A percentile compares a stretch with the other conserved stretches of the same genome.
Conservation (phyloP, 2,113 vertebrate species). For the Sarotherodon lohbergeri region DNA sequence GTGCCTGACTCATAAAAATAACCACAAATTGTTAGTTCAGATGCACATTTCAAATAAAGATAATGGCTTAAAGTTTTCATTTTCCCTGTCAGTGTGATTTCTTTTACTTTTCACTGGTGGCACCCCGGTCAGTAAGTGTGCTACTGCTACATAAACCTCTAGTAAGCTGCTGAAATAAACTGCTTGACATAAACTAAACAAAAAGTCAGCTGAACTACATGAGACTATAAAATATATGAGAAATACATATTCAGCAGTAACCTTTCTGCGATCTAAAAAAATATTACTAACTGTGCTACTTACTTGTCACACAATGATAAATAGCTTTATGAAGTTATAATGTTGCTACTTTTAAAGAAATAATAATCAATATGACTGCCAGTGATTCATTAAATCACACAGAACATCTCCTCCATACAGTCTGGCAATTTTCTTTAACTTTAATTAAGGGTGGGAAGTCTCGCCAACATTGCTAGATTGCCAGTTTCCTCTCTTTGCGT, state of each 20-base stretch:
- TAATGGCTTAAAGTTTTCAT: slow-evolving; percentile 1
- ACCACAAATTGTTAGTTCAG: background rate
- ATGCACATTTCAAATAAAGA: slow-evolving; percentile 6
- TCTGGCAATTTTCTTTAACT: background rate
- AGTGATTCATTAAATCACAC: slow-evolving; percentile 2
- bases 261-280: background rate
- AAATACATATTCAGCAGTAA: background rate
- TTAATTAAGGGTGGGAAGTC: slow-evolving; percentile 2
- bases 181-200: background rate
- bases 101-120: background rate
- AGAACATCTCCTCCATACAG: background rate
- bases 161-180: slow-evolving; percentile 13
- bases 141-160: background rate
- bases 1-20: background rate
- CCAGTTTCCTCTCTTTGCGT: background rate
- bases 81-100: background rate
- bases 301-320: background rate
- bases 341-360: background rate
- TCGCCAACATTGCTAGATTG: background rate
- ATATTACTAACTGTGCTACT: background rate
- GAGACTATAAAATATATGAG: background rate
- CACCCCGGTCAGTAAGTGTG: background rate
- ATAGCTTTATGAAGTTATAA: background rate
- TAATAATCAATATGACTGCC: background rate
- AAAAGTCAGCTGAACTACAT: background rate